Base-by-base conservation (phyloP, 1,140 invertebrate species). In the Pseudomyrmex gracilis region DNA sequence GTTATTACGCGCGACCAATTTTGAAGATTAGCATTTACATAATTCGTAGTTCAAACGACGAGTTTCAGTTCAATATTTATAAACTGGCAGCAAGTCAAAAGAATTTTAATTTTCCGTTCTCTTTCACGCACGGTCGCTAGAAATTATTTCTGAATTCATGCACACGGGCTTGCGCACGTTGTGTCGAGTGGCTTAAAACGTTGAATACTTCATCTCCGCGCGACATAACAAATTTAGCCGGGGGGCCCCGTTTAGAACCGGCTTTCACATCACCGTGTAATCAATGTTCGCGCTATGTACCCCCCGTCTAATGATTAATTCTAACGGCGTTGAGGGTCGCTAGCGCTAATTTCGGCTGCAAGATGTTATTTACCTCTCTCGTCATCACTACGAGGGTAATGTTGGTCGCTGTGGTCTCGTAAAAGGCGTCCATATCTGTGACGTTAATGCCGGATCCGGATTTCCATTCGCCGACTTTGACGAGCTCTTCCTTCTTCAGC, bases 361-460 rank as follows among this genome's bases (percentile, higher is more conserved):
- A 74, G 55, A 51, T 57, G 15, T 68, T 68, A 82, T 85, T 34
- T 95, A 98, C 98, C 95, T 98, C 96, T 93, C 98, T 96, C 15
- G 98, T 99, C 92, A 98, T 98, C 24, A 98, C 97, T 77, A 96
- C 95, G 5, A 99, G 95, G 0, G 98, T 99, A 64, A 98, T 98
- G 94, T 99, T 99, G 0, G 96, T 96, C 0, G 96, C 95, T 17
- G 96, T 96, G 22, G 96, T 97, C 82, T 98, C 97, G 91, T 97
- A 98, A 94, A 98, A 98, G n/a, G 97, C 97, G 2, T 96, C 96
- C 0, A 96, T 96, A 92, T 98, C 97, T 0, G 97, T 98, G 60
- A 99, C 96, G 91, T 97, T 97, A 53, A 99, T 95, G 0, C 97
- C 97, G 0, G 93, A 94, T 1, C 94, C 94, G 0, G 97, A 96